Evolutionary conservation across 2,113 vertebrate genomes (phyloP).

Genomic region (Proteles cristata): DNA sequence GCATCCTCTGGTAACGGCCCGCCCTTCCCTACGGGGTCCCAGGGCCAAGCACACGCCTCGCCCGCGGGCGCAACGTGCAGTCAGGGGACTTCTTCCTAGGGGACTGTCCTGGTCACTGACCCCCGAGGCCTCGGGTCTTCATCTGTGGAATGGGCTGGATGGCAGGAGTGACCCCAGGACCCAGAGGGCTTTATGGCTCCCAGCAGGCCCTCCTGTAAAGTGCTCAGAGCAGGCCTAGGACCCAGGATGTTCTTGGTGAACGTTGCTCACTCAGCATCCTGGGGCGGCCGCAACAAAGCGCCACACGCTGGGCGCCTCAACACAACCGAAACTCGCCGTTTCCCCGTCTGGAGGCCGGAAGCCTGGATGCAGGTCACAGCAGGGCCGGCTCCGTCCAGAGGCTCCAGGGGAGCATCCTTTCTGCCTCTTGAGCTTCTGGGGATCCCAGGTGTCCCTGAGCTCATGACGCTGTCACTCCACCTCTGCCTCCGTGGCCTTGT

Average conservation of each 20-base stretch:
- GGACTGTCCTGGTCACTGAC: background rate
- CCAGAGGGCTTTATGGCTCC: background rate
- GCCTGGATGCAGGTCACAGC: rapidly evolving
- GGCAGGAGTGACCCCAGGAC: background rate
- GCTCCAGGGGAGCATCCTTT: no score
- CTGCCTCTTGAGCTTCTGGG: no score
- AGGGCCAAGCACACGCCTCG: rapidly evolving
- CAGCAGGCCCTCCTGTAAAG: background rate
- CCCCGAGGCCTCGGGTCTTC: background rate
- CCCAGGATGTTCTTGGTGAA: background rate
- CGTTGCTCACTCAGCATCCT: background rate
- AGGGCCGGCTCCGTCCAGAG: rapidly evolving
- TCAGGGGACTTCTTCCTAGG: background rate
- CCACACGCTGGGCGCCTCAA: rapidly evolving
- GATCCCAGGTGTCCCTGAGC: rapidly evolving
- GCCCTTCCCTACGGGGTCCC: rapidly evolving
- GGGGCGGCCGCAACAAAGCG: rapidly evolving
- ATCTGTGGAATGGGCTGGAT: background rate
- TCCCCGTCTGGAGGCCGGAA: background rate
- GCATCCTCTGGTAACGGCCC: background rate
- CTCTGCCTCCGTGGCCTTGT: rapidly evolving
- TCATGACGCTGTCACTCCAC: rapidly evolving
- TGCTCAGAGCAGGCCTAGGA: rapidly evolving
- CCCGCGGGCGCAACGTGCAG: rapidly evolving
- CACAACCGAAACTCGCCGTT: rapidly evolving